These are phyloP conservation scores for Ataeniobius toweri DNA, from an alignment of 2,797 vertebrate genomes.

Conservation along the genomic window DNA sequence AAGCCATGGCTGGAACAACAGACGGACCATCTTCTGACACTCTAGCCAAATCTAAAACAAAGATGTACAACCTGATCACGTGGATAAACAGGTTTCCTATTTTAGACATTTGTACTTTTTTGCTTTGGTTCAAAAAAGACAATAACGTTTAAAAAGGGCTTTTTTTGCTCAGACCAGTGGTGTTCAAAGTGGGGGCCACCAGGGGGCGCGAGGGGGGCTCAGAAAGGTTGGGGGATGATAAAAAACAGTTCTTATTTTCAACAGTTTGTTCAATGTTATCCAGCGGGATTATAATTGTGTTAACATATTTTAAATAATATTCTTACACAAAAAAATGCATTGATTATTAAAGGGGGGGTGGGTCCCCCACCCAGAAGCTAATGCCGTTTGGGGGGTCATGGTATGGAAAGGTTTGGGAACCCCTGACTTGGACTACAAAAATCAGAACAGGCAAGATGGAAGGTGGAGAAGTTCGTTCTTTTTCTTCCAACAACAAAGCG, in stretches of 20 bases:
- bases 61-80: not conserved
- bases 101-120: not conserved
- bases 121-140: not conserved
- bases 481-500: not conserved
- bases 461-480: not conserved
- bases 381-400: too few relatives aligned
- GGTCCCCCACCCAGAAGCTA: too few relatives aligned
- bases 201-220: too few relatives aligned
- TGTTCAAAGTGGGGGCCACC: too few relatives aligned
- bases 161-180: not conserved
- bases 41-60: conserved; percentile 60
- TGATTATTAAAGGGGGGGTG: too few relatives aligned
- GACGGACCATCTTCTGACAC: conserved; percentile 77
- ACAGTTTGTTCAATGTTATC: too few relatives aligned
- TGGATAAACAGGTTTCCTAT: not conserved
- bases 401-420: too few relatives aligned
- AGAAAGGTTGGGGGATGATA: too few relatives aligned
- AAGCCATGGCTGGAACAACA: conserved; percentile 58
- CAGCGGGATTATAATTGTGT: too few relatives aligned
- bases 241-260: too few relatives aligned
- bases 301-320: too few relatives aligned
- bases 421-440: not conserved
- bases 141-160: not conserved
- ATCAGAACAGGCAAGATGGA: not conserved
- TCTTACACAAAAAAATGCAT: too few relatives aligned